Conservation (phyloP, 2,888 invertebrate genomes). For the Diachrysia chrysitis region DNA sequence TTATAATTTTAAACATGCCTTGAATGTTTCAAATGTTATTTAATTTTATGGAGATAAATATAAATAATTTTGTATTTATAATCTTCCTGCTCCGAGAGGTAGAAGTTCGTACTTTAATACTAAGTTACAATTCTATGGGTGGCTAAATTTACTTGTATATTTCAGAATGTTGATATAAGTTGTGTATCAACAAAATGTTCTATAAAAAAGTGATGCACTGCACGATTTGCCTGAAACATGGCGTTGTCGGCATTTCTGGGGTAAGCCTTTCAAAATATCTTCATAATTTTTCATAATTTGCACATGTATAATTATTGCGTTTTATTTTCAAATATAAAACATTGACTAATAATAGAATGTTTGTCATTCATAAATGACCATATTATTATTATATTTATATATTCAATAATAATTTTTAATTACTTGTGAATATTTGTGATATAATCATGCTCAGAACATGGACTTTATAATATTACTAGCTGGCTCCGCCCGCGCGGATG, state of each 20-base stretch:
- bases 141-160: slow-evolving; percentile 43
- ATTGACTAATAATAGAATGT: neutral
- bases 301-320: neutral
- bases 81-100: neutral
- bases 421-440: too few species aligned
- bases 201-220: slow-evolving; percentile 82
- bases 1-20: slow-evolving; percentile 25
- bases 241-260: slow-evolving; percentile 71
- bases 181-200: slow-evolving; percentile 72
- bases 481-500: too few species aligned
- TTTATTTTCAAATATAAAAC: neutral
- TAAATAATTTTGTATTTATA: slow-evolving; percentile 19
- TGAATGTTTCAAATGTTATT: slow-evolving; percentile 26
- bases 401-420: too few species aligned
- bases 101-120: neutral
- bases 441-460: too few species aligned
- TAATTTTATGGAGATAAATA: slow-evolving; percentile 18
- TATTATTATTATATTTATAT: too few species aligned
- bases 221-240: slow-evolving; percentile 78
- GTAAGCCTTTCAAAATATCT: slow-evolving; percentile 66
- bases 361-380: too few species aligned
- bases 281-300: slow-evolving; percentile 24
- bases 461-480: too few species aligned
- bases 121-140: neutral
- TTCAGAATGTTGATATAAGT: slow-evolving; percentile 80